Conservation (phyloP, 2,113 vertebrate genomes). For the Tauraco erythrolophus region DNA sequence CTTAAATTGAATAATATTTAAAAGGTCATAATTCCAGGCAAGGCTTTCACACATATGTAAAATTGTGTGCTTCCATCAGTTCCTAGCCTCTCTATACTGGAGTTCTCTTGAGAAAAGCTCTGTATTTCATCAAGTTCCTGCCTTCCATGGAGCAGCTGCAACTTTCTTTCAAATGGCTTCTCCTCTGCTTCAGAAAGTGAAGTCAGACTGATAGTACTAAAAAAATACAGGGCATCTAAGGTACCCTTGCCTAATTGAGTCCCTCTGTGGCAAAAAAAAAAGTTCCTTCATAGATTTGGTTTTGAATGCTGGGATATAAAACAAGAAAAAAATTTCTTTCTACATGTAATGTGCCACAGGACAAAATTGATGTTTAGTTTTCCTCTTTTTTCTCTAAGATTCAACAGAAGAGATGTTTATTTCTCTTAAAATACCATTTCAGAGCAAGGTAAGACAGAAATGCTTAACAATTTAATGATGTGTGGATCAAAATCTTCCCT, state of each 20-base stretch:
- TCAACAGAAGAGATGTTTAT: background rate
- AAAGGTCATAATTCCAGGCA: background rate
- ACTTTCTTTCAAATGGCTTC: background rate
- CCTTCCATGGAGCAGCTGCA: background rate
- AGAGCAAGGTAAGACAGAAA: background rate
- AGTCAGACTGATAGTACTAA: constrained; percentile 13
- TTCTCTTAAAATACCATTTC: background rate
- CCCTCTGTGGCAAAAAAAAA: background rate
- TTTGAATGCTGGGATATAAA: background rate
- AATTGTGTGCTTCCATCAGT: background rate
- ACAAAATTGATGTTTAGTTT: background rate
- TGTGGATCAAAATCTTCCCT: background rate
- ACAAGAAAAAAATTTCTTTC: background rate
- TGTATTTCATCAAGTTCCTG: constrained; percentile 18
- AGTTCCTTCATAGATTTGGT: background rate
- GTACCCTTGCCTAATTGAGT: background rate
- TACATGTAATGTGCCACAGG: background rate
- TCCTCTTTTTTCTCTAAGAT: background rate
- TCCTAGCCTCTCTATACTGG: background rate
- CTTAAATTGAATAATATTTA: background rate
- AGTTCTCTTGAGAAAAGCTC: background rate
- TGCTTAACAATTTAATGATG: background rate
- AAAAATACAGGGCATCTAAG: background rate
- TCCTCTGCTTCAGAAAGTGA: background rate
- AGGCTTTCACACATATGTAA: background rate